These are phyloP conservation scores for Nomada hirtipes DNA, from an alignment of 2,888 invertebrate genomes.

Conservation along the genomic window DNA sequence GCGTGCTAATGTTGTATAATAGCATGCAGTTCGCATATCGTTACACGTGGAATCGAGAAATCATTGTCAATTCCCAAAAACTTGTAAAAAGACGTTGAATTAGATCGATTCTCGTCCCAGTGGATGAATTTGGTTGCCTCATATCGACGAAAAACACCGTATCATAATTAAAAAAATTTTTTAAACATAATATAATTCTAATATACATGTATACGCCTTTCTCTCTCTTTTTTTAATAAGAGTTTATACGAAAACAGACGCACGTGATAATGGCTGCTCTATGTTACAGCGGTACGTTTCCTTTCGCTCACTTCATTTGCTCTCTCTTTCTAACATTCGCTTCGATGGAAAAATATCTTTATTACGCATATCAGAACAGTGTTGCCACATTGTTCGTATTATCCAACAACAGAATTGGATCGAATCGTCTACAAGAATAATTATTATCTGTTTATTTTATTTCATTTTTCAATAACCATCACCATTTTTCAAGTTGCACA, in stretches of 20 bases:
- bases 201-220: slow-evolving; percentile 19
- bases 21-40: slow-evolving; percentile 92
- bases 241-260: slow-evolving; percentile 48
- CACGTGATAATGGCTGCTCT: slow-evolving; percentile 79
- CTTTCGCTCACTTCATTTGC: slow-evolving; percentile 41
- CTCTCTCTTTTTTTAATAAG: slow-evolving; percentile 33
- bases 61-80: slow-evolving; percentile 96
- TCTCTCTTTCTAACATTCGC: slow-evolving; percentile 42
- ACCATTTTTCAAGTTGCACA: not conserved
- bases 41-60: slow-evolving; percentile 97
- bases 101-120: slow-evolving; percentile 15
- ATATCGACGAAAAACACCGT: slow-evolving; percentile 32
- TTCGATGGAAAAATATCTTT: slow-evolving; percentile 56
- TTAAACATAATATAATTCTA: slow-evolving; percentile 33
- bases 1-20: slow-evolving; percentile 84
- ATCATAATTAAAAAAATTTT: slow-evolving; percentile 37
- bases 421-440: slow-evolving; percentile 19
- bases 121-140: slow-evolving; percentile 32
- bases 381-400: slow-evolving; percentile 54
- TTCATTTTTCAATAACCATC: slow-evolving; percentile 4
- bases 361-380: slow-evolving; percentile 53
- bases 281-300: slow-evolving; percentile 81
- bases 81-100: slow-evolving; percentile 96
- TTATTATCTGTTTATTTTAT: slow-evolving; percentile 21
- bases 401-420: slow-evolving; percentile 43